Conservation (phyloP, 1,140 invertebrate genomes). For the Drosophila lowei region DNA sequence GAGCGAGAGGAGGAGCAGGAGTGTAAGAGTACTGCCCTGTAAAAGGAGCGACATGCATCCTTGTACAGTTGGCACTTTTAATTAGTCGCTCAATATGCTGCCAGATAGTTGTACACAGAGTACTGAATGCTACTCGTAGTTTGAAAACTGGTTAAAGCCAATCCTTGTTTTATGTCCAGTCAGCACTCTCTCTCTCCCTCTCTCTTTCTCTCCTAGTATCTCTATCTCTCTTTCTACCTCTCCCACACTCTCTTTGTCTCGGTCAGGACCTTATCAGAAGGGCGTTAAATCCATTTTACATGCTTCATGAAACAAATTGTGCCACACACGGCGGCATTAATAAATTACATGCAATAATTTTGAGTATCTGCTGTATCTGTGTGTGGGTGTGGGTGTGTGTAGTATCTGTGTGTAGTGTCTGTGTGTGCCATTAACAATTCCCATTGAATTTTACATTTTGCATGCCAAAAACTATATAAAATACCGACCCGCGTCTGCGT, state of each 20-base stretch:
- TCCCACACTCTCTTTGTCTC: constrained; percentile 1
- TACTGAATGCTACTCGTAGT: constrained; percentile 1
- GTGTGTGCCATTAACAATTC: constrained; percentile 49
- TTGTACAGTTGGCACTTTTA: constrained; percentile 41
- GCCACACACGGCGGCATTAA: constrained; percentile 60
- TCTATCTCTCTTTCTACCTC: constrained; percentile 13
- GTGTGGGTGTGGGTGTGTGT: constrained; percentile 10
- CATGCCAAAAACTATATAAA: constrained; percentile 24
- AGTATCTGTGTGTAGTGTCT: constrained; percentile 1
- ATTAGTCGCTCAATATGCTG: constrained; percentile 65
- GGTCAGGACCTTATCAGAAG: constrained; percentile 31
- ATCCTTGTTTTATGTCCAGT: constrained; percentile 28
- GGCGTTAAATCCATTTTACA: constrained; percentile 67
- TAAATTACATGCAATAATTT: constrained; percentile 74
- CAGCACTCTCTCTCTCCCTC: constrained; percentile 8
- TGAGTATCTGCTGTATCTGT: constrained; percentile 27
- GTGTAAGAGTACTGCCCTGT: too few relatives aligned
- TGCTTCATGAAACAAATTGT: constrained; percentile 68
- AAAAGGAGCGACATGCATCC: not conserved
- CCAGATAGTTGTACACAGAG: constrained; percentile 11
- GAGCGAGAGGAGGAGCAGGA: too few relatives aligned
- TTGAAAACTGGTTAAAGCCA: constrained; percentile 31
- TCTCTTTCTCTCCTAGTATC: constrained; percentile 2
- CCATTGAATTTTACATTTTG: constrained; percentile 54
- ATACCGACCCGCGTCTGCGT: constrained; percentile 3